Evolutionary conservation across 2,113 vertebrate species (phyloP).

Genomic region (Pitta sordida): DNA sequence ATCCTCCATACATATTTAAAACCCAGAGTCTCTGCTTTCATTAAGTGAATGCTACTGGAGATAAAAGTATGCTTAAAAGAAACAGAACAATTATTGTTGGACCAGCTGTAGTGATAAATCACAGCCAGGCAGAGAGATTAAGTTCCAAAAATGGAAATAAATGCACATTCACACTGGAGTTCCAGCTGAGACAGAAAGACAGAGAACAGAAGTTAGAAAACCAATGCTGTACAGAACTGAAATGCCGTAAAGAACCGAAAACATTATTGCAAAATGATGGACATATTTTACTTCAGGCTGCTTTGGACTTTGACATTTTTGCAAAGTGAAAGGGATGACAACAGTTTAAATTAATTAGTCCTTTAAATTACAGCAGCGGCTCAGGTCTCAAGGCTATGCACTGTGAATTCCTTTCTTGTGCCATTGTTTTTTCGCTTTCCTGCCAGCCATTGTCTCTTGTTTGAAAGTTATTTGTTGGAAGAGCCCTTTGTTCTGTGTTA

Average conservation of each 20-base stretch:
- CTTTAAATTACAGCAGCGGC: neutral
- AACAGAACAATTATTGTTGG: conserved; percentile 52
- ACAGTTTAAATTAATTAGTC: conserved; percentile 16
- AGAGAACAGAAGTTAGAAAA: neutral
- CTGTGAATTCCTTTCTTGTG: neutral
- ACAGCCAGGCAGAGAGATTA: conserved; percentile 44
- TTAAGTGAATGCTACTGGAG: conserved; percentile 48
- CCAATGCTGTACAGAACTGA: neutral
- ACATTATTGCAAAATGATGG: neutral
- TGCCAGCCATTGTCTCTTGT: neutral
- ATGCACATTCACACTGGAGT: neutral
- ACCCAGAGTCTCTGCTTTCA: conserved; percentile 37
- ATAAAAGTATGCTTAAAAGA: conserved; percentile 67
- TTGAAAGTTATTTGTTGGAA: neutral
- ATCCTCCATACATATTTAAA: conserved; percentile 38
- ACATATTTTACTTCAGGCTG: neutral
- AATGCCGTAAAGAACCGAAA: neutral
- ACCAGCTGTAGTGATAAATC: conserved; percentile 66
- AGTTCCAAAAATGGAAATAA: conserved; percentile 60
- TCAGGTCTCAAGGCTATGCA: neutral
- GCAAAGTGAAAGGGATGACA: neutral
- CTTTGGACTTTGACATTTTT: neutral
- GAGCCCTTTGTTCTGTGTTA: neutral
- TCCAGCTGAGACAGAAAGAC: neutral
- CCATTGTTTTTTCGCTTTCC: neutral